These are phyloP conservation scores for Trichacis sp. DNA, from an alignment of 2,888 invertebrate genomes.

Conservation along the genomic window DNA sequence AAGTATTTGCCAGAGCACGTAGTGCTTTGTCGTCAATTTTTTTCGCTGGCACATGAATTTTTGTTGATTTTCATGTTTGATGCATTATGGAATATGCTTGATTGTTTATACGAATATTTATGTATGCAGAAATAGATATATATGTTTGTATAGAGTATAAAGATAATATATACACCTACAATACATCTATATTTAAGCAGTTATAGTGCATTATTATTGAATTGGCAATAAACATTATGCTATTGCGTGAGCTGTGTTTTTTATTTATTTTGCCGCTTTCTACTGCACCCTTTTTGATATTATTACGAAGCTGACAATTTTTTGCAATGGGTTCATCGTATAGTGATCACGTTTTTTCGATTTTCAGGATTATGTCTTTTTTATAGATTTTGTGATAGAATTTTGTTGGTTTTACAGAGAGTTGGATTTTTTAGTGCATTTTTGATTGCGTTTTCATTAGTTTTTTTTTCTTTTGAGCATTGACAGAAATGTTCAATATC, in stretches of 20 bases:
- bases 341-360: background rate
- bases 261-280: conserved; percentile 65
- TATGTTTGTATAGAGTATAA: conserved; percentile 33
- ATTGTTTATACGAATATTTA: conserved; percentile 29
- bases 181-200: conserved; percentile 56
- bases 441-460: too few species aligned
- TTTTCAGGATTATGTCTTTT: background rate
- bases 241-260: conserved; percentile 64
- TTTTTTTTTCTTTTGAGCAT: background rate
- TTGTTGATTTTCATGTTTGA: conserved; percentile 21
- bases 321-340: conserved; percentile 6
- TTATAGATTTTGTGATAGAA: background rate
- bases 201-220: conserved; percentile 64
- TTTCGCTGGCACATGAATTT: too few species aligned
- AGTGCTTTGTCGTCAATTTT: background rate
- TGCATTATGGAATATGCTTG: conserved; percentile 29
- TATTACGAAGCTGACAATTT: conserved; percentile 10
- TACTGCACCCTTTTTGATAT: conserved; percentile 51
- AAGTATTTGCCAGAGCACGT: too few species aligned
- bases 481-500: conserved; percentile 1
- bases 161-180: conserved; percentile 29
- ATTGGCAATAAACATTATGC: conserved; percentile 68
- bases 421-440: too few species aligned
- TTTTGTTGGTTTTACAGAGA: too few species aligned
- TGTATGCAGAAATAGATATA: conserved; percentile 33